Base-by-base conservation (phyloP, 2,888 invertebrate genomes). In the Chymomyza fuscimana region DNA sequence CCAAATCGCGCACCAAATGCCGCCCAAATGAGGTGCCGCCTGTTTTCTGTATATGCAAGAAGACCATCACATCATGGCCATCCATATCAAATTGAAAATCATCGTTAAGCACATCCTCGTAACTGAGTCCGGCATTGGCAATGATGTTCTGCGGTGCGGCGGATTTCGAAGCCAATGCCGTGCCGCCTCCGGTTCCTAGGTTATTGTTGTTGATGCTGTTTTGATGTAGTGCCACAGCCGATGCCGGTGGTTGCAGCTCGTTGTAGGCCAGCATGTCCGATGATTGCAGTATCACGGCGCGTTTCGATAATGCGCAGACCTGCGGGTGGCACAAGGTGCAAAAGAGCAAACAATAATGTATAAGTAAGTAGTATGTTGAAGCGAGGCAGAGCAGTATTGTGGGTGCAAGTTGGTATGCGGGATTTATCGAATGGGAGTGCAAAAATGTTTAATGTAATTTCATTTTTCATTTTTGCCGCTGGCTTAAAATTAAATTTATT, bases 21-120 rank as follows among this genome's bases (percentile, higher is more conserved):
- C 96, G 96, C 67, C 99, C 99, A 91, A 99, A 99, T 7, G 97
- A 95, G 54, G 99, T 99, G 36, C 99, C 99, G 67, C 99, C 99
- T 65, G 99, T 99, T 93, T 99, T 99, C 92, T 99, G 99, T 92
- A 99, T 99, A 92, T 99, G 99, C 81, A 99, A 89, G 93, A 94
- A 99, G 95, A 99, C 99, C 94, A 99, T 96, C 69, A 99, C 99
- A 93, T 99, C 99, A 89, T 97, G 96, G 12, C 96, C 96, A 91
- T 96, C 96, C 93, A 97, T 96, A 92, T 97, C 96, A 92, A 97
- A 97, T 88, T 96, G 94, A 92, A 96, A 96, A 92, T 96, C 96
- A 90, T 96, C 96, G 90, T 96, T 96, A 68, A 97, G 93, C 86
- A 97, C 95, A 91, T 96, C 96, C 90, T 97, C 97, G 91, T 97